Base-by-base conservation (phyloP, 2,113 vertebrate genomes). In the Equus quagga region DNA sequence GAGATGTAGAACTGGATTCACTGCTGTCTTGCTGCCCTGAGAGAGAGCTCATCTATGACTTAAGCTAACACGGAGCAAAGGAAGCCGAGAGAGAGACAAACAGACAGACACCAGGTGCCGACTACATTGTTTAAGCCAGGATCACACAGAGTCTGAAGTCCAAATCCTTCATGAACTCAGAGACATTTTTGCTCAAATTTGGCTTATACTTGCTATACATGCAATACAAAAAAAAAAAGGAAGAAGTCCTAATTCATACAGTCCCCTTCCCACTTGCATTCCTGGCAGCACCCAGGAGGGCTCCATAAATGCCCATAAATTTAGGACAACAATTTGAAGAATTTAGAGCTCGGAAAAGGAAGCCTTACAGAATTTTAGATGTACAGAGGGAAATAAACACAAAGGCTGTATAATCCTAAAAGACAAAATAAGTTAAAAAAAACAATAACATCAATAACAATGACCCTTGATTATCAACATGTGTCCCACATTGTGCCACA, bases 101-200 rank as follows among this genome's bases (percentile, higher is more conserved):
- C 23, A 56, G 13, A 83, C 46, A 62, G 69, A 67, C 33, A 17
- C 31, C 44, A n/a, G 70, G 9, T 6, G 15, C 33, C 14, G 19
- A n/a, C 21, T 5, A 14, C 0, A 17, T 11, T 21, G 49, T 49
- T 6, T 49, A n/a, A 88, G 26, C 44, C 89, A 64, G 67, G 73
- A 62, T 80, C 78, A 60, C 1, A 0, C 23, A 31, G 33, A 44
- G 6, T 13, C 62, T n/a, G 80, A 84, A 78, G 46, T 36, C 60
- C 62, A 78, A 18, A 58, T 33, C 64, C 31, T 36, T 36, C 36
- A 36, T 23, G 5, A 64, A 54, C 79, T 46, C 67, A 26, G 15
- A 28, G 46, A 33, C 8, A 36, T 64, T 82, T 96, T 78, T 80
- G 13, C 31, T 86, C 49, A 79, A 12, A 54, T 81, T 92, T 83